Percentiles rank a stretch among this genome's conserved stretches.
These are phyloP conservation scores for Chamaetylas fuelleborni DNA, from an alignment of 2,113 vertebrate genomes.

Conservation along the genomic window DNA sequence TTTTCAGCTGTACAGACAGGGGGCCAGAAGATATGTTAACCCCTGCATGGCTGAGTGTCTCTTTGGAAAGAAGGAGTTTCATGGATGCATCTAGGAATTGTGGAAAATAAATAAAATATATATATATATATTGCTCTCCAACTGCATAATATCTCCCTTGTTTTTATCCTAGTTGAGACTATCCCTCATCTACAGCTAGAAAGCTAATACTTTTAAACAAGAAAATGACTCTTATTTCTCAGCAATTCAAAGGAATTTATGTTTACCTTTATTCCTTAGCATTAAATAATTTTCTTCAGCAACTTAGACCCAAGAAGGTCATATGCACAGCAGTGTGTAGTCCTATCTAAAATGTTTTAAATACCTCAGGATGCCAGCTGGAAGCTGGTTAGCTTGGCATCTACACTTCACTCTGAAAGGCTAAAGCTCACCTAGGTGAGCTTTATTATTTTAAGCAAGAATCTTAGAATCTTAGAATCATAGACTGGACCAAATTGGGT, in stretches of 20 bases:
- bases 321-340: rapidly evolving
- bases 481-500: background rate
- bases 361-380: background rate
- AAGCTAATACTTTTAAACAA: background rate
- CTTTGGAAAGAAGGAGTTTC: background rate
- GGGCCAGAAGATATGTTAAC: background rate
- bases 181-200: rapidly evolving
- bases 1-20: background rate
- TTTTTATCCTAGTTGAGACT: background rate
- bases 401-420: background rate
- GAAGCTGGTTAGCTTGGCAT: background rate
- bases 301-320: background rate
- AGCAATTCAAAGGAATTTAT: background rate
- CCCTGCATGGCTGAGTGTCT: background rate
- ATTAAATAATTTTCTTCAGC: background rate
- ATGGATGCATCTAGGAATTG: background rate
- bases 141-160: background rate
- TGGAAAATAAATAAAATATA: no score
- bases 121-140: background rate
- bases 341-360: background rate
- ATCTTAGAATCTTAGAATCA: background rate
- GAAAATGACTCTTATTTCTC: background rate
- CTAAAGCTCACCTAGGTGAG: background rate
- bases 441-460: background rate
- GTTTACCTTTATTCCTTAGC: background rate